These are phyloP conservation scores for Aegithalos caudatus DNA, from an alignment of 2,113 vertebrate genomes.

Conservation along the genomic window DNA sequence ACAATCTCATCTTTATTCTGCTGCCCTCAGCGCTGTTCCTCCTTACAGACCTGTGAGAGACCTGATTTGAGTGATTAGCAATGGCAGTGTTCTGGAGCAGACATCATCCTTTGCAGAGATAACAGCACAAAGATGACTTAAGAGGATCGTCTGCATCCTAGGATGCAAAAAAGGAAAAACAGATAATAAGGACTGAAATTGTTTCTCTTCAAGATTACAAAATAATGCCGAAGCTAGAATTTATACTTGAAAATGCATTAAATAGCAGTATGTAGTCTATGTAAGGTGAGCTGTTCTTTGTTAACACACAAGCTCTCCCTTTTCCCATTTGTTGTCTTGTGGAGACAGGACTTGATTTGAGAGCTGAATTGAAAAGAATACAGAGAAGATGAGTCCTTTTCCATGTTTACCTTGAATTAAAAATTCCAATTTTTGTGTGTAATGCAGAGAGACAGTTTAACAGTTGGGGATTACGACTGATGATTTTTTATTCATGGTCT, in stretches of 20 bases:
- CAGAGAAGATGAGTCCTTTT: not conserved
- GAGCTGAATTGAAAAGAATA: not conserved
- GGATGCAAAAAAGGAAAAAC: not conserved
- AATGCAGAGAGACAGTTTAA: not conserved
- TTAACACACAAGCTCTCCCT: not conserved
- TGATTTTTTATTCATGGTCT: not conserved
- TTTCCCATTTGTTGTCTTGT: not conserved
- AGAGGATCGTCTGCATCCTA: not conserved
- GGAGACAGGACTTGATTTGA: not conserved
- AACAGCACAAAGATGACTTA: conserved; percentile 6
- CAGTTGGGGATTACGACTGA: not conserved
- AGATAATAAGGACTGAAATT: not conserved
- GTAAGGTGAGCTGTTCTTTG: not conserved
- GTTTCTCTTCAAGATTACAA: not conserved
- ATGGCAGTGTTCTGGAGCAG: conserved; percentile 12
- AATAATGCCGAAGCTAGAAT: not conserved
- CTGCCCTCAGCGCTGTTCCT: not conserved
- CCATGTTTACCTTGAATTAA: not conserved
- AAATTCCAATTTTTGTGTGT: not conserved
- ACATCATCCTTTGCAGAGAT: conserved; percentile 7
- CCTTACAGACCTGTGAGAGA: not conserved
- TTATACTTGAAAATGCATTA: not conserved
- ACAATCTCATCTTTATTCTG: not conserved
- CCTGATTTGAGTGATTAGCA: conserved; percentile 24
- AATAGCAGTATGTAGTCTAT: not conserved